Base-by-base conservation (phyloP, 2,113 vertebrate species). In the Grantiella picta region DNA sequence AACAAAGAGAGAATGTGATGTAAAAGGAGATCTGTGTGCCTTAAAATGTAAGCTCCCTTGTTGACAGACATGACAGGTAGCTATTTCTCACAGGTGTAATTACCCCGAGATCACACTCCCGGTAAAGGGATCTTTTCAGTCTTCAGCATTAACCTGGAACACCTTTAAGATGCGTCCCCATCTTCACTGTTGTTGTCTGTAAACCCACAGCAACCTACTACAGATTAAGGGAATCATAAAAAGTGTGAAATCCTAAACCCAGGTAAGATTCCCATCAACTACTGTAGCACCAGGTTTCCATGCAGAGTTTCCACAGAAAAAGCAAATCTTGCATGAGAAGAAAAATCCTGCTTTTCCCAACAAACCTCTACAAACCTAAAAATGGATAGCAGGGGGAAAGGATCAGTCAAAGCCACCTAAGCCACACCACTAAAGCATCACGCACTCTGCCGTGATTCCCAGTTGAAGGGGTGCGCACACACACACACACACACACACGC, bases 51-150 rank as follows among this genome's bases (percentile, higher is more conserved):
- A 94, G 49, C 83, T 94, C 65, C 31, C 49, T 76, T 91, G 83
- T 11, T 94, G 95, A 96, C 28, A 92, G 86, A 91, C 61, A 28
- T 72, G 93, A 94, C 96, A 95, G 86, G 77, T 84, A 81, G 86
- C 69, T 94, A 53, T 89, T 97, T 96, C 70, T 64, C 45, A 60
- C 5, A 66, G 21, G 9, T 90, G 22, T 86, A 93, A 96, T 92
- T 92, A 70, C 59, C 31, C 33, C 31, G 64, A 69, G 72, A 71
- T 79, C 71, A 42, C 14, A 24, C 22, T 35, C 7, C 54, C 88
- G 15, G 52, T 89, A 42, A 94, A 86, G 65, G n/a, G 52, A 75
- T 83, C 68, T 81, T 88, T 93, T 90, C 54, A 93, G 68, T 38
- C 66, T 77, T 73, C 49, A 86, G 72, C 61, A 94, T 90, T 92